Evolutionary conservation across 2,797 vertebrate species (phyloP).

Genomic region (Cyprinella venusta): DNA sequence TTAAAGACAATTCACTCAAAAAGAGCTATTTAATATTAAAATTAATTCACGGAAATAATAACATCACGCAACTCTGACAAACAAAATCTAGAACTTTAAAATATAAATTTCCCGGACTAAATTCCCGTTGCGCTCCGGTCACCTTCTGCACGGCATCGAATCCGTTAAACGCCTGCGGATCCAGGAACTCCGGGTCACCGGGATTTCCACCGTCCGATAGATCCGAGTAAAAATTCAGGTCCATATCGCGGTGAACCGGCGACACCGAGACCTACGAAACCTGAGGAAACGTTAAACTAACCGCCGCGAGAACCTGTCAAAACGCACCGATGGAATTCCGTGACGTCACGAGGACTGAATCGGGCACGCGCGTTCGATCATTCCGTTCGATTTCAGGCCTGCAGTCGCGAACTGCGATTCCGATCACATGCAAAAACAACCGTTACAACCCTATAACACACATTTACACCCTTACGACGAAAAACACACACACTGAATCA

Average conservation of each 20-base stretch:
- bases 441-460: neutral
- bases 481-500: neutral
- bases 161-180: conserved; percentile 79
- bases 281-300: neutral
- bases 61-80: neutral
- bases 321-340: no score
- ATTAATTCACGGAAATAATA: neutral
- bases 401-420: conserved; percentile 35
- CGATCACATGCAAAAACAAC: neutral
- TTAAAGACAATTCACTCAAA: neutral
- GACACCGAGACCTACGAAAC: neutral
- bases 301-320: neutral
- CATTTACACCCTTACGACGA: neutral
- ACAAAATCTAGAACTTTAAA: neutral
- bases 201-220: conserved; percentile 77
- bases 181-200: conserved; percentile 77
- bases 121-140: conserved; percentile 48
- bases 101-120: neutral
- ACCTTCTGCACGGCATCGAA: conserved; percentile 82
- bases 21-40: neutral
- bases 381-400: neutral
- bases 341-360: conserved; percentile 5
- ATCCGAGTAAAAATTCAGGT: conserved; percentile 83
- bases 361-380: neutral
- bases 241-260: conserved; percentile 67